Conservation (phyloP, 2,113 vertebrate species). For the Nesogale talazaci region DNA sequence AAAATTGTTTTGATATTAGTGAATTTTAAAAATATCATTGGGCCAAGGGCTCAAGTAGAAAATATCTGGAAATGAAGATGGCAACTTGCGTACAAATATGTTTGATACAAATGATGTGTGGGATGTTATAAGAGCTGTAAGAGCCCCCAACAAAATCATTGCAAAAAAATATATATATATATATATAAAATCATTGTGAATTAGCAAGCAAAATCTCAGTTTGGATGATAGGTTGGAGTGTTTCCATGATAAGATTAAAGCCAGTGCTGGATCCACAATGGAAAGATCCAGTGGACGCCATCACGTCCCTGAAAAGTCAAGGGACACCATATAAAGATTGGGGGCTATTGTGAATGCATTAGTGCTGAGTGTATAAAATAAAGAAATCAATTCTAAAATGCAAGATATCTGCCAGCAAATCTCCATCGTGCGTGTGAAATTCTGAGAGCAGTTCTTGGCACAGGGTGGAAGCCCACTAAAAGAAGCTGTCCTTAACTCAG, state of each 20-base stretch:
- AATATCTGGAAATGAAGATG: too few species aligned
- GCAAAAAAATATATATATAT: too few species aligned
- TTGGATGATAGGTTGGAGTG: not conserved
- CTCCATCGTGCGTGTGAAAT: not conserved
- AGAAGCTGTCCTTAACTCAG: not conserved
- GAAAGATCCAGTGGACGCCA: not conserved
- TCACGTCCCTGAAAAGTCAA: not conserved
- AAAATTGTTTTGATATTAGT: not conserved
- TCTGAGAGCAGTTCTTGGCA: not conserved
- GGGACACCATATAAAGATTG: not conserved
- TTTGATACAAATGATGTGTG: too few species aligned
- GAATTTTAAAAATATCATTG: not conserved
- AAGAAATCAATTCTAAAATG: not conserved
- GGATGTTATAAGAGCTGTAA: too few species aligned
- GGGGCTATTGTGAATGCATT: not conserved
- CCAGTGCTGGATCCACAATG: not conserved
- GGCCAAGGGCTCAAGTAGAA: too few species aligned
- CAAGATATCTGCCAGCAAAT: not conserved
- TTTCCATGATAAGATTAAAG: conserved; percentile 15
- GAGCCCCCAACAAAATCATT: too few species aligned
- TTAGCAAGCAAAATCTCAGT: conserved; percentile 10
- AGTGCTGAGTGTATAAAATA: not conserved
- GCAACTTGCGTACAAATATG: too few species aligned
- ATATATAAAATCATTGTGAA: too few species aligned
- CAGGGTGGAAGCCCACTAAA: too few species aligned